Conservation (phyloP, 2,888 invertebrate species). For the Epinotia nisella region DNA sequence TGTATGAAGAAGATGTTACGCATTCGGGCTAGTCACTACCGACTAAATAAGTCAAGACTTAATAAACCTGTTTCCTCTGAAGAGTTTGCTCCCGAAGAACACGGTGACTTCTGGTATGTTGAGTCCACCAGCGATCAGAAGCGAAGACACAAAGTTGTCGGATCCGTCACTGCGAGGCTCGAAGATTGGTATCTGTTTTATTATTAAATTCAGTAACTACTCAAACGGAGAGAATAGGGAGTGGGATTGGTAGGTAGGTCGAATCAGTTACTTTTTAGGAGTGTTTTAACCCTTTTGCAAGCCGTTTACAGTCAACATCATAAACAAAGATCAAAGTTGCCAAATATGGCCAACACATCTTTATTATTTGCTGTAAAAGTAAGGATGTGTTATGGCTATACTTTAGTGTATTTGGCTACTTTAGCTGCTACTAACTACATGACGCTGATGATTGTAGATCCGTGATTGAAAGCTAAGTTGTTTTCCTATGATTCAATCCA, state of each 20-base stretch:
- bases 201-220: neutral
- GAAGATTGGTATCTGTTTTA: constrained; percentile 93
- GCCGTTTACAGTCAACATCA: too few species aligned
- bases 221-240: neutral
- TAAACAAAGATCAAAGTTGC: too few species aligned
- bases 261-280: neutral
- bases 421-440: too few species aligned
- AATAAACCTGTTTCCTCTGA: constrained; percentile 93
- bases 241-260: neutral
- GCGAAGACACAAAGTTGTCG: constrained; percentile 95
- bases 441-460: too few species aligned
- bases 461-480: neutral
- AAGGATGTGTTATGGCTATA: too few species aligned
- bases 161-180: constrained; percentile 97
- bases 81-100: constrained; percentile 94
- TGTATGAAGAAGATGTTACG: too few species aligned
- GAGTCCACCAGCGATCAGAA: constrained; percentile 95
- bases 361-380: too few species aligned
- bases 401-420: too few species aligned
- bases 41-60: too few species aligned
- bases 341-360: too few species aligned
- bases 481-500: neutral
- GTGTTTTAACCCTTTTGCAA: too few species aligned
- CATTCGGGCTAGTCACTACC: too few species aligned
- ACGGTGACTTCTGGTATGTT: constrained; percentile 97